Conservation (phyloP, 2,888 invertebrate species). For the Sminthurinus aureus region DNA sequence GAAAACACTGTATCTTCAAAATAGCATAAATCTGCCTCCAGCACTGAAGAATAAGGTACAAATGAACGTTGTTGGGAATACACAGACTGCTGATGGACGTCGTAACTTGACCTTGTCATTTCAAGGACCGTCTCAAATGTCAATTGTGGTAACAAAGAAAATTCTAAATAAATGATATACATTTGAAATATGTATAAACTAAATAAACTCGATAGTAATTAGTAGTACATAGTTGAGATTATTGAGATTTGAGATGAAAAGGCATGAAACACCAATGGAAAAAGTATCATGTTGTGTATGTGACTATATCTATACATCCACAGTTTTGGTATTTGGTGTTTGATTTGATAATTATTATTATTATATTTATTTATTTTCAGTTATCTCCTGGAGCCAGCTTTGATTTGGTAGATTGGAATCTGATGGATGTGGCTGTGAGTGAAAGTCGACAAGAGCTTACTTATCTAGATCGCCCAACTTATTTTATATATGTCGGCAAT, state of each 20-base stretch:
- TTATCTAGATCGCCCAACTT: constrained; percentile 62
- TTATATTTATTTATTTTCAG: too few relatives aligned
- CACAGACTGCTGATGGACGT: neutral
- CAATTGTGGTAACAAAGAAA: constrained; percentile 63
- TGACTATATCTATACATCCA: too few relatives aligned
- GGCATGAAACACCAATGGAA: too few relatives aligned
- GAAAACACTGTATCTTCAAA: constrained; percentile 30
- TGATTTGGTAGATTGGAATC: constrained; percentile 62
- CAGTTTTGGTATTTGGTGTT: too few relatives aligned
- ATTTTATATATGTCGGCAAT: constrained; percentile 63
- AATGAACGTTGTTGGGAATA: neutral
- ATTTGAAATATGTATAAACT: too few relatives aligned
- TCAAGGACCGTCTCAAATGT: constrained; percentile 65
- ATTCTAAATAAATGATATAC: too few relatives aligned
- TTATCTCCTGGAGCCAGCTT: constrained; percentile 62
- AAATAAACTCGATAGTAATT: too few relatives aligned
- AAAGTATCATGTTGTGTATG: too few relatives aligned
- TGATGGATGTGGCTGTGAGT: constrained; percentile 45
- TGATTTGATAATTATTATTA: too few relatives aligned
- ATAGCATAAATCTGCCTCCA: neutral
- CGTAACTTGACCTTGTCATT: constrained; percentile 48
- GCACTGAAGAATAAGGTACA: constrained; percentile 22
- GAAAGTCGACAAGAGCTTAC: constrained; percentile 55
- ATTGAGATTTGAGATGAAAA: too few relatives aligned
- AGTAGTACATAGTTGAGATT: too few relatives aligned